Evolutionary conservation across 1,140 invertebrate species (phyloP), one percentile per base, ranked within the genome.

Genomic region (Leucophenga varia): DNA sequence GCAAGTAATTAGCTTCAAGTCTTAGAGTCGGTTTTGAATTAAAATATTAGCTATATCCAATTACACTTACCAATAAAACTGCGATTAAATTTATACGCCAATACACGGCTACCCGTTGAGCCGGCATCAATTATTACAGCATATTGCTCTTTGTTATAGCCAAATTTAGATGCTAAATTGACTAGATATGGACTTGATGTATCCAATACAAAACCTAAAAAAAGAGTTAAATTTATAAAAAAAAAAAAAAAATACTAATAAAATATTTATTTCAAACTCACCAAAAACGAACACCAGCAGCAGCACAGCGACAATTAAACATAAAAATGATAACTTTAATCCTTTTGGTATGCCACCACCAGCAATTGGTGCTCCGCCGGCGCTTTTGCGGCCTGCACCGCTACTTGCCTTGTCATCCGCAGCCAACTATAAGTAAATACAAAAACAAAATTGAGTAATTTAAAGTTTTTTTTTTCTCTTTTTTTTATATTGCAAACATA

Each of bases 101-200:
- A 80, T 9, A 97, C 84, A 47, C 95, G 82, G 37, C 92, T 92
- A 1, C 95, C 96, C 0, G 96, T 98, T 17, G 92, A 95, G 10
- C 95, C 95, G 1, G 94, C 95, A 79, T 98, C 95, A 48, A 98
- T 91, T 34, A 98, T 86, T n/a, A 95, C 88, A 0, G 91, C 91
- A 79, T 95, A 88, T 44, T 90, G 86, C 19, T 84, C 81, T 48
- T 87, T 83, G 68, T 86, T 79, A 59, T 87, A 83, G 4, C 87
- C 87, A 25, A 90, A 76, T 47, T 77, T 78, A 55, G 83, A 82
- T 30, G 84, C 85, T 21, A 88, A 55, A 14, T 80, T 79, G 64
- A 88, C 86, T 54, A 86, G 54, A 39, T 79, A 71, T 3, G 75
- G 67, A 54, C 78, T 78, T 21, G 71, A 64, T 35, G 74, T 64